Percentiles rank a stretch among this genome's conserved stretches.
These are phyloP conservation scores for Diarsia dahlii DNA, from an alignment of 2,888 invertebrate species.

Conservation along the genomic window DNA sequence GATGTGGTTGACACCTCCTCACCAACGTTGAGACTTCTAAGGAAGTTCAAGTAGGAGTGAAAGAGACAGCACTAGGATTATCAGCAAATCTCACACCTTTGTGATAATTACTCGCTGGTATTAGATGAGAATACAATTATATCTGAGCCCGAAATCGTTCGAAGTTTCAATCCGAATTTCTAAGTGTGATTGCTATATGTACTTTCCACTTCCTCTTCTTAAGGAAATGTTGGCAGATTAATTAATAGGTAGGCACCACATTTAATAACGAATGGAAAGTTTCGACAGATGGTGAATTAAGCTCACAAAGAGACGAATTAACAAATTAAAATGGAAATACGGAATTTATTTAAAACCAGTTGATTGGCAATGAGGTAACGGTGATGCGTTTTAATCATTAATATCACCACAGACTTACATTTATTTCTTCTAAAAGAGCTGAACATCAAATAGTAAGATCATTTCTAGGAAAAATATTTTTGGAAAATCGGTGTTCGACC, in stretches of 20 bases:
- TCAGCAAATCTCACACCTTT: slow-evolving; percentile 36
- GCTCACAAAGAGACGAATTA: slow-evolving; percentile 21
- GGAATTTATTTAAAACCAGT: background rate
- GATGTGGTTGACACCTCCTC: slow-evolving; percentile 58
- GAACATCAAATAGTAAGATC: background rate
- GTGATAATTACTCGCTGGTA: slow-evolving; percentile 41
- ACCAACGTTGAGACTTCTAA: slow-evolving; percentile 42
- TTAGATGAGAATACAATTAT: slow-evolving; percentile 41
- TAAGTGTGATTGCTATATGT: slow-evolving; percentile 29
- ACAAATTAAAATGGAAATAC: slow-evolving; percentile 12
- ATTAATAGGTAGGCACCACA: slow-evolving; percentile 9
- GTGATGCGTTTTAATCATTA: background rate
- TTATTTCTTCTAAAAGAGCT: background rate
- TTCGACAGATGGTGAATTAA: slow-evolving; percentile 15
- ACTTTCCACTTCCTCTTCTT: slow-evolving; percentile 7
- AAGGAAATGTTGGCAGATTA: slow-evolving; percentile 34
- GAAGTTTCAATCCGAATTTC: slow-evolving; percentile 40
- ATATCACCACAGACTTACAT: background rate
- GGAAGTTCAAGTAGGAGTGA: slow-evolving; percentile 16
- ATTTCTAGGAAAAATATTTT: background rate
- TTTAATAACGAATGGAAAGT: slow-evolving; percentile 20
- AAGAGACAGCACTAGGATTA: slow-evolving; percentile 39
- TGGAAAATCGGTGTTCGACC: background rate
- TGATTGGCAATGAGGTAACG: background rate
- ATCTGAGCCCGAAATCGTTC: slow-evolving; percentile 30